phyloP scores from a whole-genome alignment of 2,888 invertebrate genomes.

The Agrotis segetum region DNA sequence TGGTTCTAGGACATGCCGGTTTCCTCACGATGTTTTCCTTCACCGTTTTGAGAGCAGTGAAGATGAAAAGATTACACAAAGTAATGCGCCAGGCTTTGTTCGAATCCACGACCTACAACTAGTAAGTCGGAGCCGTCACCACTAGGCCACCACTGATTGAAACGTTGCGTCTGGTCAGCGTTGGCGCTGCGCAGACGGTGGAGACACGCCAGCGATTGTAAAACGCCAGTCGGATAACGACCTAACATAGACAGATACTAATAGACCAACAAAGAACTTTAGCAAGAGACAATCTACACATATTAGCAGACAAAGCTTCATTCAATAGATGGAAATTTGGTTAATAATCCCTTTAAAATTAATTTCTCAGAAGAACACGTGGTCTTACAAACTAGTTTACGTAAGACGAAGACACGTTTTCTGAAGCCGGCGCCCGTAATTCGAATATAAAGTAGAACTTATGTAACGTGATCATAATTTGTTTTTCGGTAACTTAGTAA shows the following conservation, averaged over 20 bases:
- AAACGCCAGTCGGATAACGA: too few species aligned
- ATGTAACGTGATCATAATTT: not conserved
- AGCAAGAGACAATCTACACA: not conserved
- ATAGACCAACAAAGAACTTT: constrained; percentile 7
- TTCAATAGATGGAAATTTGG: constrained; percentile 1
- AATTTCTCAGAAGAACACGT: constrained; percentile 13
- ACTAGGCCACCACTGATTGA: too few species aligned
- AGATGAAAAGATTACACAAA: too few species aligned
- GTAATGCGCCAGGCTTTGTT: too few species aligned
- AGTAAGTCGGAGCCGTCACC: too few species aligned
- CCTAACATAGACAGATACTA: not conserved
- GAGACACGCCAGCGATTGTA: too few species aligned
- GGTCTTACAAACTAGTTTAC: constrained; percentile 4
- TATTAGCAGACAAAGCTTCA: not conserved
- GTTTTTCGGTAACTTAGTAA: constrained; percentile 2
- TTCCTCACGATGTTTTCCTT: too few species aligned
- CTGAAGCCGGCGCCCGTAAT: not conserved
- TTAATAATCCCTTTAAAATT: constrained; percentile 12
- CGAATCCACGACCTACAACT: too few species aligned
- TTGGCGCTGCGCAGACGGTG: too few species aligned
- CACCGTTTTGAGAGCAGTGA: too few species aligned
- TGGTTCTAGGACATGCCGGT: too few species aligned
- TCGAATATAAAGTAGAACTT: not conserved
- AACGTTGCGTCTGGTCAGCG: too few species aligned
- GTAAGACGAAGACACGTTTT: constrained; percentile 8